These are phyloP conservation scores for Bucco capensis DNA, from an alignment of 2,113 vertebrate species.

Conservation along the genomic window DNA sequence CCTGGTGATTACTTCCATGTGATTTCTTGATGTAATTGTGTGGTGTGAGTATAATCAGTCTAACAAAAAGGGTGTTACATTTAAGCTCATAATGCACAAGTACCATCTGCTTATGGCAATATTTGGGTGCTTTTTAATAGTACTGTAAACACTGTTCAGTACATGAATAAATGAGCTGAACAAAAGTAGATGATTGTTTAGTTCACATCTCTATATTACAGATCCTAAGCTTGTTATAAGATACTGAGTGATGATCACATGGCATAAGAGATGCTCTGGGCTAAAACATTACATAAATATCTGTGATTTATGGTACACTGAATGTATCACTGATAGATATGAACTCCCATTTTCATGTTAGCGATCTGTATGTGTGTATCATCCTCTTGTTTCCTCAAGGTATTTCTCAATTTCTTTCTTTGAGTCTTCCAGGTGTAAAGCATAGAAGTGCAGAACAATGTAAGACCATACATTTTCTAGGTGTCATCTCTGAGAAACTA, in stretches of 20 bases:
- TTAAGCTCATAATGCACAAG: neutral
- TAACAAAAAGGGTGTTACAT: neutral
- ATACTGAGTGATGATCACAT: neutral
- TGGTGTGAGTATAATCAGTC: neutral
- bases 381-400: neutral
- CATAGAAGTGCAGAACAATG: neutral
- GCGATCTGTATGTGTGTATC: neutral
- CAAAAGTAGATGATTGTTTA: neutral
- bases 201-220: neutral
- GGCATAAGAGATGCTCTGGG: neutral
- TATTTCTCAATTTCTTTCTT: neutral
- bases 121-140: neutral
- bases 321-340: neutral
- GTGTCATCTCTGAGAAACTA: neutral
- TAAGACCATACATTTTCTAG: neutral
- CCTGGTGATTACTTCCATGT: neutral
- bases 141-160: neutral
- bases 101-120: neutral
- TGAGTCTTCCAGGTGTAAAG: neutral
- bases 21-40: neutral
- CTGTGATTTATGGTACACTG: neutral
- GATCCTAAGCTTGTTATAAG: neutral
- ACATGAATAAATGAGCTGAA: neutral
- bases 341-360: neutral
- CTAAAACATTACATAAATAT: neutral